phyloP scores from a whole-genome alignment of 2,888 invertebrate genomes.

The Alloscopus bannaensis region DNA sequence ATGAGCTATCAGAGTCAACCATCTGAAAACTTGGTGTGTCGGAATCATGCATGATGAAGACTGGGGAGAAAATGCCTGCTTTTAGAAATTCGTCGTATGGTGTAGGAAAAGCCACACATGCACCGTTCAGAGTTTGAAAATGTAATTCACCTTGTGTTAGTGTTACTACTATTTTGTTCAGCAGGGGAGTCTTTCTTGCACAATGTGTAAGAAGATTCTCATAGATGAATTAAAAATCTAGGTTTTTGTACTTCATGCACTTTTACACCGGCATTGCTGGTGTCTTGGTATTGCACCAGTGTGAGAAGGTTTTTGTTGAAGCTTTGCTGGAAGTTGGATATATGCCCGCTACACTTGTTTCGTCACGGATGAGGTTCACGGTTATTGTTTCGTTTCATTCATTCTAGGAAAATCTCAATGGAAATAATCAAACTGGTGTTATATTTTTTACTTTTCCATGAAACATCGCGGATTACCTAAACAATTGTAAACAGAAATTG shows the following conservation, averaged over 20 bases:
- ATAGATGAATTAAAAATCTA: no score
- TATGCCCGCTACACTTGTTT: slow-evolving; percentile 34
- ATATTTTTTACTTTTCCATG: neutral
- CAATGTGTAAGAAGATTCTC: neutral
- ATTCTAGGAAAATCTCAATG: neutral
- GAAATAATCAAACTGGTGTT: neutral
- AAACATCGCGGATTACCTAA: neutral
- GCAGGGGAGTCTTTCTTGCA: neutral
- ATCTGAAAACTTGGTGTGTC: no score
- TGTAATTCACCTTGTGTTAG: neutral
- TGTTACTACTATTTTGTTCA: neutral
- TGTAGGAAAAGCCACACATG: slow-evolving; percentile 1
- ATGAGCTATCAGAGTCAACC: no score
- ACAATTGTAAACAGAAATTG: neutral
- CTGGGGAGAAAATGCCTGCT: slow-evolving; percentile 4
- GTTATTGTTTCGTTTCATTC: neutral
- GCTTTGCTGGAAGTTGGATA: slow-evolving; percentile 41
- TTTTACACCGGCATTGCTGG: neutral
- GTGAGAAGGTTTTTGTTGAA: slow-evolving; percentile 1
- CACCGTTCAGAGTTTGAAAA: neutral
- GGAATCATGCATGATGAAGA: slow-evolving; percentile 44
- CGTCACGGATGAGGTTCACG: slow-evolving; percentile 10
- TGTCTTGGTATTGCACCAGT: neutral
- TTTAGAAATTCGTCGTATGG: neutral
- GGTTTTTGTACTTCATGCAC: no score